Conservation (phyloP, 2,797 vertebrate genomes). For the Cyprinodon diabolis region DNA sequence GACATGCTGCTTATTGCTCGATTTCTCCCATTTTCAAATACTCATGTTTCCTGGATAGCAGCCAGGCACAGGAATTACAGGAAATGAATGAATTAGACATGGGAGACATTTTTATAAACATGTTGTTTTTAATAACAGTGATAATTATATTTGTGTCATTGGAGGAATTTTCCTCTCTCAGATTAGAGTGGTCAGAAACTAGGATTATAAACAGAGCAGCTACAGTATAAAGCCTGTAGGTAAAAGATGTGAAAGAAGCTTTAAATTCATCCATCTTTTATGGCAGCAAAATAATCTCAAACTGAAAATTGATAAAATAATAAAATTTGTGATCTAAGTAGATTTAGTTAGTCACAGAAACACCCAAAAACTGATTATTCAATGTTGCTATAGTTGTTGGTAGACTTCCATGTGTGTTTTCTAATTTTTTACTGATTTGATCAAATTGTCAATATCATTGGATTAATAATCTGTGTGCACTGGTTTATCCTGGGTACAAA, state of each 20-base stretch:
- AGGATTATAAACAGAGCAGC: slow-evolving; percentile 1
- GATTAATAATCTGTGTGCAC: not conserved
- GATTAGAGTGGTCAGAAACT: slow-evolving; percentile 33
- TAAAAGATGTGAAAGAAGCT: not conserved
- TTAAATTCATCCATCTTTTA: not conserved
- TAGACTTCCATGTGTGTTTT: not conserved
- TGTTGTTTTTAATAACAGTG: slow-evolving; percentile 31
- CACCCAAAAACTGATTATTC: too few species aligned
- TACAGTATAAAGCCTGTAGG: not conserved
- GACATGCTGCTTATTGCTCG: not conserved
- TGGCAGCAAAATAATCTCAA: not conserved
- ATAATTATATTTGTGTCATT: slow-evolving; percentile 28
- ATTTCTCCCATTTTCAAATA: not conserved
- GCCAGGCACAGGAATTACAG: slow-evolving; percentile 9
- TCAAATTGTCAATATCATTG: not conserved
- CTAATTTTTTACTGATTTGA: not conserved
- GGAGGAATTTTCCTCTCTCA: slow-evolving; percentile 33
- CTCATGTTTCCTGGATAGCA: not conserved
- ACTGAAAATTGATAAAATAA: not conserved
- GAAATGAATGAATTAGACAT: slow-evolving; percentile 43
- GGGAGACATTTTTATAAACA: slow-evolving; percentile 20
- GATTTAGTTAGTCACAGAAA: too few species aligned
- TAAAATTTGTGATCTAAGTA: too few species aligned
- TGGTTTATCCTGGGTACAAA: not conserved
- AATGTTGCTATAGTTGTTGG: not conserved